A percentile compares a stretch with the other conserved stretches of the same genome.
phyloP scores from a whole-genome alignment of 2,797 vertebrate genomes.

The Hoplostethus atlanticus region DNA sequence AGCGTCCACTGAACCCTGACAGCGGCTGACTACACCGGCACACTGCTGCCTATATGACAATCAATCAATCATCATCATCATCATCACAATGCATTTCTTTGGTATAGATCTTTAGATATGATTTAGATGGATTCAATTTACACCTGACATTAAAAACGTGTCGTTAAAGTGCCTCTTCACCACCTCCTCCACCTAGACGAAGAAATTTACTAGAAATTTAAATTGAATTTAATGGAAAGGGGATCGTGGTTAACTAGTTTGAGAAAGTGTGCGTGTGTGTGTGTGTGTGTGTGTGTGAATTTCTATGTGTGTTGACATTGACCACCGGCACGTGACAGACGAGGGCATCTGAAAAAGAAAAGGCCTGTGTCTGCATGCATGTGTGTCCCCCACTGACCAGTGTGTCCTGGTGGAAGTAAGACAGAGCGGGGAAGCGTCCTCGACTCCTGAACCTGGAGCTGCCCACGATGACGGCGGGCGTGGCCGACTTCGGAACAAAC shows the following conservation, averaged over 20 bases:
- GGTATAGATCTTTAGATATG: neutral
- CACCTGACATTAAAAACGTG: no score
- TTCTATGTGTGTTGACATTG: no score
- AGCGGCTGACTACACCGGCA: slow-evolving; percentile 97
- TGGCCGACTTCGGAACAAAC: slow-evolving; percentile 91
- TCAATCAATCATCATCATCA: neutral
- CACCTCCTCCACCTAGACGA: no score
- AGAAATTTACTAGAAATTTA: no score
- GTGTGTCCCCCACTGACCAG: slow-evolving; percentile 82
- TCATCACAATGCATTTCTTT: no score
- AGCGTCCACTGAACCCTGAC: slow-evolving; percentile 95
- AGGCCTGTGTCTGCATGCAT: neutral
- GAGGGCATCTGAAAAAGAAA: no score
- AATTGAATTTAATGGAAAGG: no score
- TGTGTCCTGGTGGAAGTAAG: slow-evolving; percentile 92
- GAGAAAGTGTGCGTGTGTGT: no score
- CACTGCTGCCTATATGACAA: slow-evolving; percentile 88
- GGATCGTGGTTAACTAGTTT: no score
- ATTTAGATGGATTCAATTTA: neutral
- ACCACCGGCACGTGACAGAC: no score
- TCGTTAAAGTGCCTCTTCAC: no score
- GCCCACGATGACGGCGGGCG: slow-evolving; percentile 89
- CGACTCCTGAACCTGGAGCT: slow-evolving; percentile 95
- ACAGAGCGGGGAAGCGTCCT: slow-evolving; percentile 93
- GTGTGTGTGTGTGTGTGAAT: no score